phyloP scores from a whole-genome alignment of 1,140 invertebrate species.

The Schlechtendalia chinensis region DNA sequence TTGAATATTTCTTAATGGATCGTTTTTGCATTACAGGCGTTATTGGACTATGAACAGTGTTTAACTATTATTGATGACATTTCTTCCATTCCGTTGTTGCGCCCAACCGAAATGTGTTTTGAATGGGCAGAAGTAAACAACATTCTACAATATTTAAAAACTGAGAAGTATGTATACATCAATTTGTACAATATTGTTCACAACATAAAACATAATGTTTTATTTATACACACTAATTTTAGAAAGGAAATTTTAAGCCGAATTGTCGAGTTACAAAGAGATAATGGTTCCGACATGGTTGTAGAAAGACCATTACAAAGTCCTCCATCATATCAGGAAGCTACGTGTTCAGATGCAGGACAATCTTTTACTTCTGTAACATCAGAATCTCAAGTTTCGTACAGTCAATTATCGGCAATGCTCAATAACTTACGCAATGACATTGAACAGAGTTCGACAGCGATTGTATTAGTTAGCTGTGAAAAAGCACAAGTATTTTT shows the following conservation, averaged over 20 bases:
- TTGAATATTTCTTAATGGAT: neutral
- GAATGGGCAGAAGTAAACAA: conserved; percentile 23
- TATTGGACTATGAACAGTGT: conserved; percentile 34
- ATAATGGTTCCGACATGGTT: conserved; percentile 15
- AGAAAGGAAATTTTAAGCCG: conserved; percentile 42
- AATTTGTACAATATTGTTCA: neutral
- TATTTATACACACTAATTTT: neutral
- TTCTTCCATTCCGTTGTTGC: neutral
- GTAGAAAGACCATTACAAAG: conserved; percentile 27
- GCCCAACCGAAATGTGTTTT: neutral
- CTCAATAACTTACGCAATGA: conserved; percentile 10
- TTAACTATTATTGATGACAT: conserved; percentile 9
- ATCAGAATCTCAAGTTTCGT: conserved; percentile 8
- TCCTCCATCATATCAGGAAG: conserved; percentile 40
- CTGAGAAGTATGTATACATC: conserved; percentile 15
- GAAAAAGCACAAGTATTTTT: conserved; percentile 31
- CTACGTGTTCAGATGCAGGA: conserved; percentile 15
- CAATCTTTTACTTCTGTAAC: neutral
- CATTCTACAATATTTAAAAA: conserved; percentile 32
- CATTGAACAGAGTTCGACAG: conserved; percentile 9
- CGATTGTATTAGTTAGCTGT: conserved; percentile 27
- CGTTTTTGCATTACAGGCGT: neutral
- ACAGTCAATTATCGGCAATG: conserved; percentile 5
- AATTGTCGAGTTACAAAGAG: conserved; percentile 28
- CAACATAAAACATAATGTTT: neutral